These are phyloP conservation scores for Rhynchomys soricoides DNA, from an alignment of 2,113 vertebrate genomes.

Conservation along the genomic window DNA sequence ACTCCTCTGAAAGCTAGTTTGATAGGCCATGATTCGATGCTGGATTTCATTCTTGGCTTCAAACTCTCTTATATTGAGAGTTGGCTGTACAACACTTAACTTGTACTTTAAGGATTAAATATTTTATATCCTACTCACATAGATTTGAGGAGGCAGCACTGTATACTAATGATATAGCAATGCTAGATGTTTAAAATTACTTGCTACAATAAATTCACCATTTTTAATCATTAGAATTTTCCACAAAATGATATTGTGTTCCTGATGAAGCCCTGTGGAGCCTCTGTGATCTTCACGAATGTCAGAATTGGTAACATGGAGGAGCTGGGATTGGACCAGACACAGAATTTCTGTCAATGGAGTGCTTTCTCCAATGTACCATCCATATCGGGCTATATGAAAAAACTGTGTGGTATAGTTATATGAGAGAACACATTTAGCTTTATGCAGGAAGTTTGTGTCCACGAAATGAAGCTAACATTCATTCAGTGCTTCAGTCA, in stretches of 20 bases:
- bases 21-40: not conserved
- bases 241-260: not conserved
- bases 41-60: slow-evolving; percentile 31
- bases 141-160: not conserved
- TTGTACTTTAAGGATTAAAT: slow-evolving; percentile 23
- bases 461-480: not conserved
- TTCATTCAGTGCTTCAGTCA: not conserved
- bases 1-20: slow-evolving; percentile 33
- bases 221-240: not conserved
- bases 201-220: not conserved
- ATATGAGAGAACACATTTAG: not conserved
- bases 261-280: not conserved
- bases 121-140: not conserved
- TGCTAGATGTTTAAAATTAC: not conserved
- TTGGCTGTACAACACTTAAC: not conserved
- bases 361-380: not conserved
- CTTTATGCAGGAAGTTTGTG: not conserved
- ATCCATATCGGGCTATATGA: not conserved
- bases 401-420: not conserved
- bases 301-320: not conserved
- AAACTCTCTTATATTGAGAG: slow-evolving; percentile 6
- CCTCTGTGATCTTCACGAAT: not conserved
- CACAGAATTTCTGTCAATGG: not conserved
- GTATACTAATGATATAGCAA: not conserved
- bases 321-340: not conserved